Evolutionary conservation across 2,888 invertebrate species (phyloP).

Genomic region (Cremastobaeus sp.): DNA sequence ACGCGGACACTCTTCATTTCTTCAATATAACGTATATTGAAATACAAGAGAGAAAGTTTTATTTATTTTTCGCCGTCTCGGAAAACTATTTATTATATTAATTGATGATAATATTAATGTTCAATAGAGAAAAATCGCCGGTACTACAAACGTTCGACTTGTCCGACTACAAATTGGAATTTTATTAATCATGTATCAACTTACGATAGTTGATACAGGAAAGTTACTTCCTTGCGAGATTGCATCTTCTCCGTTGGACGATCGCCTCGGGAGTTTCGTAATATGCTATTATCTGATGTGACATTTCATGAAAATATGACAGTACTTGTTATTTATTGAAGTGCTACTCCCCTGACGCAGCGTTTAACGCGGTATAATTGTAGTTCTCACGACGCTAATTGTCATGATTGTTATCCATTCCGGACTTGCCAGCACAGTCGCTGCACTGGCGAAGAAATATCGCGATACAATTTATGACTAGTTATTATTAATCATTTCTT

Average conservation of each 20-base stretch:
- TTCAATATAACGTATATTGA: too few species aligned
- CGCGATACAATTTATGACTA: constrained; percentile 49
- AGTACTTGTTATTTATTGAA: constrained; percentile 64
- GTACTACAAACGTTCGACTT: too few species aligned
- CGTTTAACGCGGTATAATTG: constrained; percentile 66
- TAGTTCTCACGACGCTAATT: constrained; percentile 73
- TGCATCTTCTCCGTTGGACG: constrained; percentile 20
- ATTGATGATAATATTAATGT: not conserved
- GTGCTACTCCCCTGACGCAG: constrained; percentile 45
- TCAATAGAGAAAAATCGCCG: too few species aligned
- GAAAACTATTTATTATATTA: too few species aligned
- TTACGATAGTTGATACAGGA: constrained; percentile 8
- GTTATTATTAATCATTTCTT: constrained; percentile 48
- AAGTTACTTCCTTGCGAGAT: constrained; percentile 26
- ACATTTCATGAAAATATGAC: constrained; percentile 73
- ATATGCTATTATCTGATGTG: constrained; percentile 70
- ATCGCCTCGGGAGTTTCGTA: constrained; percentile 55
- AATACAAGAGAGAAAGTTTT: too few species aligned
- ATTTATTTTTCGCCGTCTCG: too few species aligned
- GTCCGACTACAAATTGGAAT: too few species aligned
- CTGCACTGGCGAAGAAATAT: constrained; percentile 44
- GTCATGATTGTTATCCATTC: constrained; percentile 73
- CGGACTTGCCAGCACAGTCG: constrained; percentile 42
- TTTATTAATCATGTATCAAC: too few species aligned
- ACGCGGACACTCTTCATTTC: too few species aligned